Conservation (phyloP, 2,113 vertebrate genomes). For the Psilopogon haemacephalus region DNA sequence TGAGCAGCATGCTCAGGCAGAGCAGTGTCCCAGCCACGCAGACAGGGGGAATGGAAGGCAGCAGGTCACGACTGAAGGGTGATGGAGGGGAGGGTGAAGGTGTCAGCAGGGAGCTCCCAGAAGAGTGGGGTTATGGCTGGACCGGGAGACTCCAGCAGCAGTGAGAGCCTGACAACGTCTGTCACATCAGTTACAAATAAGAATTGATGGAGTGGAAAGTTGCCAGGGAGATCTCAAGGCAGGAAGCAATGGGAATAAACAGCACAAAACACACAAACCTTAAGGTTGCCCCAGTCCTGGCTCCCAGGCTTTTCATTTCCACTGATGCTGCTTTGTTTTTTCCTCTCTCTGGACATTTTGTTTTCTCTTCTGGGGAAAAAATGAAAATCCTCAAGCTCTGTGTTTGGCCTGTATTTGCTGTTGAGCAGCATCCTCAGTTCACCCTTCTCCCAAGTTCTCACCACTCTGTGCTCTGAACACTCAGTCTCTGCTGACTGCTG, state of each 20-base stretch:
- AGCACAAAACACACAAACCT: neutral
- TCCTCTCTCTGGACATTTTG: neutral
- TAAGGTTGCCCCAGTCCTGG: neutral
- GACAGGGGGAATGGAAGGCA: neutral
- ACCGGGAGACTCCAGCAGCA: conserved; percentile 17
- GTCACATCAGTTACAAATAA: conserved; percentile 26
- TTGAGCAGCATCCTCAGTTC: neutral
- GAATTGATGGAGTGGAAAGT: conserved; percentile 42
- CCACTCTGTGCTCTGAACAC: neutral
- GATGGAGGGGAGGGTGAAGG: conserved; percentile 36
- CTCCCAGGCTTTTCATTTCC: neutral
- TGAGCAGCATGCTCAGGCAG: conserved; percentile 19
- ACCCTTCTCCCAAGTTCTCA: neutral
- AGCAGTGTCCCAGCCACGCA: conserved; percentile 17
- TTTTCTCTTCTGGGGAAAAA: neutral
- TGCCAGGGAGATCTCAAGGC: conserved; percentile 2
- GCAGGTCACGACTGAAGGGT: conserved; percentile 23
- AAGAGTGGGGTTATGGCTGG: neutral
- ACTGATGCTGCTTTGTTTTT: neutral
- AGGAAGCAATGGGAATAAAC: conserved; percentile 4
- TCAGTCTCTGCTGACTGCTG: neutral
- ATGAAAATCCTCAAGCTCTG: neutral
- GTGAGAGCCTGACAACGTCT: neutral
- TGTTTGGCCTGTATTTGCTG: neutral
- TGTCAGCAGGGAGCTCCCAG: conserved; percentile 29